Evolutionary conservation across 2,888 invertebrate species (phyloP).

Genomic region (Caenorhabditis sp.): DNA sequence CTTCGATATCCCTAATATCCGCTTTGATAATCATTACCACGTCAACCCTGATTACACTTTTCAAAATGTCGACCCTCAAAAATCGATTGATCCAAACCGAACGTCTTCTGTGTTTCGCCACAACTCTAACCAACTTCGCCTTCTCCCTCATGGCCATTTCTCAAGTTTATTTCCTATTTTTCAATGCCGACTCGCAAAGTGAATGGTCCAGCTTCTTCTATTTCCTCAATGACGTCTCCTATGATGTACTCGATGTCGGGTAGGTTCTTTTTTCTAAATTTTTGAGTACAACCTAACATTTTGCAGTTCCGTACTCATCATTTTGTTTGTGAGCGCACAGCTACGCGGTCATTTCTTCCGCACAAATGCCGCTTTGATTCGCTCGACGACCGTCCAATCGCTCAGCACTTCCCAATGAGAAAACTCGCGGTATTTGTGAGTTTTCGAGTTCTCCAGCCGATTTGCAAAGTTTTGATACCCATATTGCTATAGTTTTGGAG

Average conservation of each 20-base stretch:
- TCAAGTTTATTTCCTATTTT: constrained; percentile 9
- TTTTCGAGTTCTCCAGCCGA: not conserved
- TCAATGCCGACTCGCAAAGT: not conserved
- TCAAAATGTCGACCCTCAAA: constrained; percentile 28
- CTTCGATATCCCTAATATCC: not conserved
- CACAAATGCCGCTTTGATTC: not conserved
- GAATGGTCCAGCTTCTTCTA: not conserved
- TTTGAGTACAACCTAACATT: not conserved
- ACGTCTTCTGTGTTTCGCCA: constrained; percentile 20
- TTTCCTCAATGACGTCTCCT: constrained; percentile 17
- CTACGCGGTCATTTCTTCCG: not conserved
- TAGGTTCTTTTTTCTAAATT: no score
- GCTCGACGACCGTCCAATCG: not conserved
- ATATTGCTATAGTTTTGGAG: not conserved
- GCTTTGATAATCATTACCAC: not conserved
- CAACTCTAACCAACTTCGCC: not conserved
- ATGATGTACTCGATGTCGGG: constrained; percentile 25
- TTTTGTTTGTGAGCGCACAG: not conserved
- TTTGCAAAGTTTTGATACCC: not conserved
- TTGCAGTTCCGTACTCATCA: constrained; percentile 4
- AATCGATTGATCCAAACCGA: constrained; percentile 14
- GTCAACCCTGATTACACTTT: constrained; percentile 7
- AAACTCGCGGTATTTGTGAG: no score
- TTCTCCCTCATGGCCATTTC: not conserved
- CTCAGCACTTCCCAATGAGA: not conserved